Evolutionary conservation across 2,888 invertebrate species (phyloP).

Genomic region (Torymus texanus): DNA sequence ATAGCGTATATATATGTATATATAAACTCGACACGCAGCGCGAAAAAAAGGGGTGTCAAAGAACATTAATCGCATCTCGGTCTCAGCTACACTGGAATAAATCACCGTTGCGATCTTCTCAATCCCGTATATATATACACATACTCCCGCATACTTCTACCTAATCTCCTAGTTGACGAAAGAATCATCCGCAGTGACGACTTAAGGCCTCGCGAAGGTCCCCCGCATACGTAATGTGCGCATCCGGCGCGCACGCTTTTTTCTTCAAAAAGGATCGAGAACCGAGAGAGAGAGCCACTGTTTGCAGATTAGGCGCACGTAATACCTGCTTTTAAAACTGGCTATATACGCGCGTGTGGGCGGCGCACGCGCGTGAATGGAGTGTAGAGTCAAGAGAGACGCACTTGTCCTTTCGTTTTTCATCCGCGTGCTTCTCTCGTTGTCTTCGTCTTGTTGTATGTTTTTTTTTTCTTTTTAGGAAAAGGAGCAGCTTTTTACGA

Average conservation of each 20-base stretch:
- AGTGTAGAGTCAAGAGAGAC: not conserved
- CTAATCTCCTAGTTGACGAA: too few species aligned
- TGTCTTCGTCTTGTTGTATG: not conserved
- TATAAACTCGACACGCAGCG: too few species aligned
- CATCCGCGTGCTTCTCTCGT: too few species aligned
- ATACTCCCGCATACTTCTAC: too few species aligned
- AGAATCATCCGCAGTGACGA: too few species aligned
- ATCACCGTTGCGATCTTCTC: too few species aligned
- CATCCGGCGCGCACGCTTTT: not conserved
- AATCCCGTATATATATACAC: too few species aligned
- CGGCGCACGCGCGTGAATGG: conserved; percentile 47
- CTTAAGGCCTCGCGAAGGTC: conserved; percentile 4
- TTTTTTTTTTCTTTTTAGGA: not conserved
- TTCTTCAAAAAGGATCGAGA: not conserved
- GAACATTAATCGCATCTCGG: too few species aligned
- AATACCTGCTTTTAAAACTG: conserved; percentile 67
- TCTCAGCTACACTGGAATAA: too few species aligned
- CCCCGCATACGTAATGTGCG: conserved; percentile 3
- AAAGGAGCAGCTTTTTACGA: not conserved
- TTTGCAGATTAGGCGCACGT: conserved; percentile 56
- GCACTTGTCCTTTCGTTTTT: conserved; percentile 38
- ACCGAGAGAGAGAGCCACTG: not conserved
- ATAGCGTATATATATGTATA: too few species aligned
- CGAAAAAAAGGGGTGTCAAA: too few species aligned
- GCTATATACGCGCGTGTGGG: conserved; percentile 60